Conservation (phyloP, 2,797 vertebrate genomes). For the Malacoraja senta region DNA sequence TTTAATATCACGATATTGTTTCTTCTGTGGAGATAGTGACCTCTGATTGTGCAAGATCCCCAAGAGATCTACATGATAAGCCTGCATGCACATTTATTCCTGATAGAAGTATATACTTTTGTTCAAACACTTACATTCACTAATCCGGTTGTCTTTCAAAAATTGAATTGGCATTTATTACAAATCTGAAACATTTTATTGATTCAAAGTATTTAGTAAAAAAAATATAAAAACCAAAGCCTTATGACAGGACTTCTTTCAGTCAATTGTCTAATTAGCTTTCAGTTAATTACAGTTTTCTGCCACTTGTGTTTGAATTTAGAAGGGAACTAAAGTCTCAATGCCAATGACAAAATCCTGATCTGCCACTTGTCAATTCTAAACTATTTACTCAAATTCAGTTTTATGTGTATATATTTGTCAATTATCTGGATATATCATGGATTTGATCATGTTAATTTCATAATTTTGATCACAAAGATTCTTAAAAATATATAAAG, state of each 20-base stretch:
- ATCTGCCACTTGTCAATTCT: neutral
- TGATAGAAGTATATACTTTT: neutral
- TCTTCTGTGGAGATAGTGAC: slow-evolving; percentile 73
- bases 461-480: neutral
- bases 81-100: slow-evolving; percentile 43
- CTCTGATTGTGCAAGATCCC: slow-evolving; percentile 76
- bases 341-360: neutral
- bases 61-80: slow-evolving; percentile 80
- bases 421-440: neutral
- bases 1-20: slow-evolving; percentile 75
- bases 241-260: neutral
- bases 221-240: neutral
- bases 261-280: neutral
- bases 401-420: neutral
- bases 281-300: neutral
- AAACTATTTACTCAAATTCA: neutral
- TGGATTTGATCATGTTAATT: neutral
- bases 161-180: neutral
- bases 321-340: neutral
- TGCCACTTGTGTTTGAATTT: neutral
- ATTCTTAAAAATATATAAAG: neutral
- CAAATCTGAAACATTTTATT: neutral
- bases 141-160: neutral
- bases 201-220: neutral
- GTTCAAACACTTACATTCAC: neutral